Base-by-base conservation (phyloP, 2,113 vertebrate genomes). In the Urocynchramus pylzowi region DNA sequence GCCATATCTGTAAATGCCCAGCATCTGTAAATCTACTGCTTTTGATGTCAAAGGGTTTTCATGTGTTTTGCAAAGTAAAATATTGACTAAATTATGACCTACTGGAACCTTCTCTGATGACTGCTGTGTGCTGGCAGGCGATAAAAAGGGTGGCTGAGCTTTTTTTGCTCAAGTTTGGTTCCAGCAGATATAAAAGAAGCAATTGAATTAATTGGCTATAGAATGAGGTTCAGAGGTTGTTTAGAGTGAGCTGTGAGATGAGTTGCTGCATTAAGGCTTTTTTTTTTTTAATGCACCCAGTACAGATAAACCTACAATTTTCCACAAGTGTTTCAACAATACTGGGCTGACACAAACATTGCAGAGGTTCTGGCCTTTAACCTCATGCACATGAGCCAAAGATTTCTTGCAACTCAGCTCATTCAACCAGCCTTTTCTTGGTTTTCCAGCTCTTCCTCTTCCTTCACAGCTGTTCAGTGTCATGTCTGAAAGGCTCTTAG, bases 41-140 rank as follows among this genome's bases (percentile, higher is more conserved):
- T 97, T 97, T 96, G 95, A 97, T 97, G 95, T 94, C 91, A 90
- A 76, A 96, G 79, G 53, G 76, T 71, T 95, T 93, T 95, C 95
- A 95, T 92, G 90, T 97, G 92, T 91, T 96, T 78, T 75, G 80
- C 11, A 15, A 93, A 90, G 94, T 96, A 84, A 96, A 96, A 96
- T 77, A 87, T 85, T 96, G 96, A 96, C 84, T 95, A 94, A 90
- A 92, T 94, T 96, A 95, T 85, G 94, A 94, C 89, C 96, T 90
- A 95, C 39, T 92, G 95, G 95, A 95, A 75, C 76, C 69, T 87
- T 18, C 79, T 93, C 97, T 96, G 89, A 74, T 56, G 92, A 84
- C 89, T 94, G 93, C 79, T 85, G 84, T 74, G 85, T 0, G 5
- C 89, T 97, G 95, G 96, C 95, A 94, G 68, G 41, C 11, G 73